A percentile compares a stretch with the other conserved stretches of the same genome.
These are phyloP conservation scores for Myzus persicae DNA, from an alignment of 1,140 invertebrate species.

Conservation along the genomic window DNA sequence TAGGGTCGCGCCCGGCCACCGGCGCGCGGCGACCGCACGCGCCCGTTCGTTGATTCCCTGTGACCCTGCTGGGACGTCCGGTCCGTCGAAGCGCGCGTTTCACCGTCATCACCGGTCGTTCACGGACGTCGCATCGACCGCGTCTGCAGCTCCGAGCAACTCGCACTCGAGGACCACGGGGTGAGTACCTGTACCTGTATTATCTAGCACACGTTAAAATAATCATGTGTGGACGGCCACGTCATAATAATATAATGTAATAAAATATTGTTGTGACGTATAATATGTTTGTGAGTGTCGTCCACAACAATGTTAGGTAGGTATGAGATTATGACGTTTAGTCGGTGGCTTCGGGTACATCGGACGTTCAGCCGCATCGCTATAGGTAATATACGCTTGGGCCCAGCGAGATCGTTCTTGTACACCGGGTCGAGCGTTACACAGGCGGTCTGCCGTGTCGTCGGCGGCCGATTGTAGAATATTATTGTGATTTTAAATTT, in stretches of 20 bases:
- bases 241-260: too few species aligned
- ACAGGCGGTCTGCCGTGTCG: too few species aligned
- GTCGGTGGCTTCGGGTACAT: too few species aligned
- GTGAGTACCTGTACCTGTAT: not conserved
- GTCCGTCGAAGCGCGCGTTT: slow-evolving; percentile 6
- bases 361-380: too few species aligned
- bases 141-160: not conserved
- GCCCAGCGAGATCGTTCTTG: too few species aligned
- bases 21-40: not conserved
- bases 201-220: not conserved
- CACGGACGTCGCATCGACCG: not conserved
- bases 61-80: not conserved
- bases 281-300: not conserved
- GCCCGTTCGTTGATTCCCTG: not conserved
- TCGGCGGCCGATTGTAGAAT: not conserved
- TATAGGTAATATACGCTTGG: too few species aligned
- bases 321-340: not conserved
- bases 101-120: not conserved
- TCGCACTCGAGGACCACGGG: not conserved
- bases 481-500: not conserved
- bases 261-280: too few species aligned
- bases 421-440: too few species aligned
- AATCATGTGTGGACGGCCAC: not conserved
- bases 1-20: slow-evolving; percentile 42
- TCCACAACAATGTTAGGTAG: not conserved